Evolutionary conservation across 2,888 invertebrate species (phyloP).

Genomic region (Plagiodera versicolora): DNA sequence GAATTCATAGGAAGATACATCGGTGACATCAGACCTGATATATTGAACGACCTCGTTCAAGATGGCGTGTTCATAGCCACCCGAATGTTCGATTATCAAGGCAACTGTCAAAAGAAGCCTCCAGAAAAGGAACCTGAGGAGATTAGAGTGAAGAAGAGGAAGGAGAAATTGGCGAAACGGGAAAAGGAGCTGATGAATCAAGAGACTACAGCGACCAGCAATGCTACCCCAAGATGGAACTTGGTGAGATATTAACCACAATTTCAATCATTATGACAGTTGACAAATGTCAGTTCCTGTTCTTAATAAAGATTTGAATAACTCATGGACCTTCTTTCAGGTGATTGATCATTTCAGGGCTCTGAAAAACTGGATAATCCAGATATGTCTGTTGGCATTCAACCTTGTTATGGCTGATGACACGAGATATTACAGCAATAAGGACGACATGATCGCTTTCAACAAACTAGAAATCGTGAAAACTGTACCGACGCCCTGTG

Average conservation of each 20-base stretch:
- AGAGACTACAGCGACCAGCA: neutral
- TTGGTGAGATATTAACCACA: no score
- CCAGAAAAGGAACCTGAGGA: conserved; percentile 32
- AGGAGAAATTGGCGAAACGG: conserved; percentile 51
- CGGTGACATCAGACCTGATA: conserved; percentile 70
- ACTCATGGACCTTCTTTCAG: no score
- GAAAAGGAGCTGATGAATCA: neutral
- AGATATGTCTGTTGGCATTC: conserved; percentile 29
- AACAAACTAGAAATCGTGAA: conserved; percentile 71
- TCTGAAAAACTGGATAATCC: conserved; percentile 48
- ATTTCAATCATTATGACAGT: neutral
- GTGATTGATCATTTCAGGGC: conserved; percentile 48
- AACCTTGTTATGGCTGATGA: conserved; percentile 23
- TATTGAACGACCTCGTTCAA: conserved; percentile 74
- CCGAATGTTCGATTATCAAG: conserved; percentile 82
- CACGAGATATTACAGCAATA: conserved; percentile 27
- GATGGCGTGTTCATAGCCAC: conserved; percentile 76
- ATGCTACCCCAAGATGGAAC: neutral
- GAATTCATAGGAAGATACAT: conserved; percentile 69
- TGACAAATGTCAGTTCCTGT: neutral
- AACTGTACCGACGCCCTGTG: conserved; percentile 83
- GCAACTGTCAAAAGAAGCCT: conserved; percentile 70
- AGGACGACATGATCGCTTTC: conserved; percentile 55
- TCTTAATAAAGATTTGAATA: neutral
- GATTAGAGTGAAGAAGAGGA: conserved; percentile 23